Evolutionary conservation across 2,888 invertebrate species (phyloP).

Genomic region (Gryllus longicercus): DNA sequence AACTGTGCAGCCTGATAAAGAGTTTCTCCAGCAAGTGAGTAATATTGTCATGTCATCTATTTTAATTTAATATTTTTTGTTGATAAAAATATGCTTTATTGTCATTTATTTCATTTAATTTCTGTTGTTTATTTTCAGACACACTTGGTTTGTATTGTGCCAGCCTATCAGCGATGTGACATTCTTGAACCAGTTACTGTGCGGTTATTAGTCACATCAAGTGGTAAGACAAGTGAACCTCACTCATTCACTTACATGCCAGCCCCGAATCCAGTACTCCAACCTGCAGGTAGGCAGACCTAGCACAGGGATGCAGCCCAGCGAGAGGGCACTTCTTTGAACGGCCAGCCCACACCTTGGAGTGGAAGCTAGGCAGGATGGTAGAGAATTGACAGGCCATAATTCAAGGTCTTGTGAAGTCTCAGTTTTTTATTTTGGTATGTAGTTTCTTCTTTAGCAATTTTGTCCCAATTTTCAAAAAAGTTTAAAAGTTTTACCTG

Average conservation of each 20-base stretch:
- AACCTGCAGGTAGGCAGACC: slow-evolving; percentile 30
- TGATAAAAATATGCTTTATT: background rate
- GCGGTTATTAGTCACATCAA: slow-evolving; percentile 75
- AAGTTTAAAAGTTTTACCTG: too few species aligned
- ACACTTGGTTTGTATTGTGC: slow-evolving; percentile 82
- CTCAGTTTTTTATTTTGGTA: background rate
- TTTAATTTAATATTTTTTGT: background rate
- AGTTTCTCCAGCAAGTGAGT: slow-evolving; percentile 77
- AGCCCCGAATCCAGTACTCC: slow-evolving; percentile 36
- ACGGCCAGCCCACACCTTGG: slow-evolving; percentile 5
- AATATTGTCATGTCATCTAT: background rate
- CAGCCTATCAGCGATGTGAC: slow-evolving; percentile 68
- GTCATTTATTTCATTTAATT: background rate
- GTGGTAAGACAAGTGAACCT: slow-evolving; percentile 81
- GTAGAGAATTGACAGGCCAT: background rate
- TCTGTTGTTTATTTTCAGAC: slow-evolving; percentile 57
- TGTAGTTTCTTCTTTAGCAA: background rate
- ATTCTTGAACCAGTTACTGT: slow-evolving; percentile 68
- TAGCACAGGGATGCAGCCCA: slow-evolving; percentile 19
- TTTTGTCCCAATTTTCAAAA: too few species aligned
- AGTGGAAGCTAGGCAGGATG: background rate
- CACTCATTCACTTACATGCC: slow-evolving; percentile 81
- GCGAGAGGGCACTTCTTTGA: slow-evolving; percentile 19
- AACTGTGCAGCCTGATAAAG: slow-evolving; percentile 80
- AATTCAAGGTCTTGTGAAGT: background rate